Evolutionary conservation across 2,797 vertebrate species (phyloP), one percentile per base, ranked within the genome.

Genomic region (Anguilla marmorata): DNA sequence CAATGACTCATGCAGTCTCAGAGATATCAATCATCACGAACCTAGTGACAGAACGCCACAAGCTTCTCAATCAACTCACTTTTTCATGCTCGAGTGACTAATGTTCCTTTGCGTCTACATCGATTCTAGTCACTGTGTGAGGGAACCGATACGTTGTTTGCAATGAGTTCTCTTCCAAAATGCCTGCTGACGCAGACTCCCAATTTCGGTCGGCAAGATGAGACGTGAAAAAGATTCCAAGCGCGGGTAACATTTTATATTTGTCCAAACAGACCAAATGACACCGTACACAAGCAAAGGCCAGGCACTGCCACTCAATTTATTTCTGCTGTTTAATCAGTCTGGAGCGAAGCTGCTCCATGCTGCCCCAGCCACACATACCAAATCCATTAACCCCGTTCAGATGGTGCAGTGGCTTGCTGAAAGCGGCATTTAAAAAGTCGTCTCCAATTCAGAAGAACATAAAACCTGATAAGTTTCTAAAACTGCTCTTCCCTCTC

Each of bases 401-500:
- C 93, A 89, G 93, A 92, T 91, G 93, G 94, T 91, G 90, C 89
- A 93, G 89, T 90, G 90, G 89, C 85, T 84, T 80, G 21, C 90
- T 30, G 89, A 90, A 86, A 92, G 90, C 92, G 92, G 91, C 92
- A 90, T 95, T 96, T 94, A 94, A 96, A 96, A 94, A 95, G 94
- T 93, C 91, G 93, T 94, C 93, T 94, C 91, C 93, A 93, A 95
- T 95, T 94, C 92, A 85, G 91, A 66, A 86, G 37, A 95, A 94
- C 94, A 94, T 95, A 94, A 95, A 96, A 95, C 92, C 93, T 87
- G 91, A 93, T 91, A 93, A 93, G 93, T 91, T 86, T 88, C 92
- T 93, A 91, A 95, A 94, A 93, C 93, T 92, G 90, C 89, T 92
- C 93, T 88, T 76, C 72, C 37, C 87, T 72, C 37, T 91, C 80